Evolutionary conservation across 1,140 invertebrate genomes (phyloP), one percentile per base, ranked within the genome.

Genomic region (Aricia agestis): DNA sequence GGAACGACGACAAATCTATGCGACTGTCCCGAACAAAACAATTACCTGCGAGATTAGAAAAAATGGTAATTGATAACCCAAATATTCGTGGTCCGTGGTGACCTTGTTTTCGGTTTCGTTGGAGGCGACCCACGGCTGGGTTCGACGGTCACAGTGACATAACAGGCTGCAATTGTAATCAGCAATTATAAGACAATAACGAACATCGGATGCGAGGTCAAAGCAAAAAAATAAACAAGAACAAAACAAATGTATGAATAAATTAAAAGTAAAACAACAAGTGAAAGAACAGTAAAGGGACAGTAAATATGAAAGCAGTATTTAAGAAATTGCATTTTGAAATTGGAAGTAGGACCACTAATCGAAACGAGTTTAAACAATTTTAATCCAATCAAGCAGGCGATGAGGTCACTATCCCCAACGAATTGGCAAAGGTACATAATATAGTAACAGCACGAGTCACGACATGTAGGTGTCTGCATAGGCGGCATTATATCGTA

Each of bases 101-200:
- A 83, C 87, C 87, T 89, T 88, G 87, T 83, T 90, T 90, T 89
- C 85, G 74, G 80, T 90, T 89, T 90, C 85, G 78, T 87, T 87
- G 74, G 74, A 71, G 67, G 72, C 72, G 76, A 74, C 72, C 66
- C 71, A 69, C 72, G 66, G 76, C 73, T 72, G 72, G 36, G 73
- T 70, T 79, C 73, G 76, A 74, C 75, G 74, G 76, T 74, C 72
- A 76, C 76, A 80, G 72, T 87, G 82, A 85, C 79, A 85, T 86
- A 84, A 86, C 77, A 69, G 69, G 57, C 19, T 76, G 75, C 78
- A 78, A 52, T 52, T 52, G 45, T 52, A 13, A 52, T 52, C 13
- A 78, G 74, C 75, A 79, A 67, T 18, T n/a, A 67, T 41, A 67
- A 45, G 6, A 15, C 6, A n/a, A 66, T 74, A 1, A 66, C 32